phyloP scores from a whole-genome alignment of 1,140 invertebrate species.

The Stratiolaelaps scimitus region DNA sequence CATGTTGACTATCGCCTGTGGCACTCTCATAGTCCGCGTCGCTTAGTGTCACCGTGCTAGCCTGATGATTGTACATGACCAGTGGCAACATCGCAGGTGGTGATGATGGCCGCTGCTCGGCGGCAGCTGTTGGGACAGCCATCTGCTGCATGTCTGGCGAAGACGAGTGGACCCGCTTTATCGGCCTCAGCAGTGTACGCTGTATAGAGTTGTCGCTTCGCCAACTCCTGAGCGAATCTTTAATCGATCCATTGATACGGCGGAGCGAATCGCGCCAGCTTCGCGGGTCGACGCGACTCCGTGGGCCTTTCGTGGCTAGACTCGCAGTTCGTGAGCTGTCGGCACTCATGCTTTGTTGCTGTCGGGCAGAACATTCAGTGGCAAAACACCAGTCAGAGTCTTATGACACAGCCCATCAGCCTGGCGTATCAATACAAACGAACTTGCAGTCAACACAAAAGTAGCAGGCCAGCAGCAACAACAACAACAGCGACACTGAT shows the following conservation, averaged over 20 bases:
- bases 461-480: too few species aligned
- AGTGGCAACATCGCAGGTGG: neutral
- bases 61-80: neutral
- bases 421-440: too few species aligned
- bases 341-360: too few species aligned
- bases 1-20: neutral
- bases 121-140: neutral
- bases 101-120: neutral
- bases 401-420: too few species aligned
- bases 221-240: slow-evolving; percentile 14
- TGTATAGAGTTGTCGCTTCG: slow-evolving; percentile 6
- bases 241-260: neutral
- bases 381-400: too few species aligned
- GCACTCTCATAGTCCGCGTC: slow-evolving; percentile 11
- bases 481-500: too few species aligned
- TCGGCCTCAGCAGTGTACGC: neutral
- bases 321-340: too few species aligned
- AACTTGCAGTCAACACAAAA: too few species aligned
- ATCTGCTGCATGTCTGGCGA: neutral
- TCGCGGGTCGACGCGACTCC: too few species aligned
- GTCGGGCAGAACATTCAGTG: too few species aligned
- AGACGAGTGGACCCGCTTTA: neutral
- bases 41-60: slow-evolving; percentile 7
- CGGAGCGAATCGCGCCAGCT: too few species aligned
- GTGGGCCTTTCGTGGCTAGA: too few species aligned